Evolutionary conservation across 2,113 vertebrate species (phyloP), one percentile per base, ranked within the genome.

Genomic region (Pimephales promelas): DNA sequence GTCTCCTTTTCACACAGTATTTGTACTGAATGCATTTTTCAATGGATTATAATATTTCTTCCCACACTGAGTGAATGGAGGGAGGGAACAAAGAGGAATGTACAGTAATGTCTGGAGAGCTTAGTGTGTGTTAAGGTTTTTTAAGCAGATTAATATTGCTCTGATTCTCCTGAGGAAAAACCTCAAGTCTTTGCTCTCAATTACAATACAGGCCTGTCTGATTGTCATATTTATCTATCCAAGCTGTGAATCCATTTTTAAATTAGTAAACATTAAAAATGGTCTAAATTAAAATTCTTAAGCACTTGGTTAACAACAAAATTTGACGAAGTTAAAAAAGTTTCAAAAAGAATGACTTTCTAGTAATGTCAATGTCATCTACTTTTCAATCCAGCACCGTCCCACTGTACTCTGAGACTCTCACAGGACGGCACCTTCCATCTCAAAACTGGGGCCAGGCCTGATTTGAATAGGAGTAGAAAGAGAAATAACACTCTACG

Each of bases 41-140:
- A 77, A 40, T 59, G 20, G 31, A 59, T 77, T 10, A 54, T 54
- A 24, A 40, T 24, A 9, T 77, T 78, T 78, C 49, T 76, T 76
- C 49, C 73, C 49, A 76, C 34, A 28, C 36, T 16, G 20, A 11
- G 5, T 20, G 76, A 45, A 8, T 20, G 56, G 11, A 47, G 8
- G 34, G 56, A 24, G 36, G n/a, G 36, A 8, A 36, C 10, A 28
- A 45, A 76, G 40, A 47, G 10, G 62, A 76, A 86, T 78, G 68
- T 40, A 72, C 52, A 78, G 62, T 43, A 49, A 36, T 31, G n/a
- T 57, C 68, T 66, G 47, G 36, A 16, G 36, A 57, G 61, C 61
- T 52, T 76, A 26, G 22, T 85, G 31, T 57, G 84, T 76, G 71
- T 75, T 85, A 66, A 81, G 16, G 10, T 66, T 36, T 18, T 66